Base-by-base conservation (phyloP, 1,140 invertebrate genomes). In the Platyscapa corneri region DNA sequence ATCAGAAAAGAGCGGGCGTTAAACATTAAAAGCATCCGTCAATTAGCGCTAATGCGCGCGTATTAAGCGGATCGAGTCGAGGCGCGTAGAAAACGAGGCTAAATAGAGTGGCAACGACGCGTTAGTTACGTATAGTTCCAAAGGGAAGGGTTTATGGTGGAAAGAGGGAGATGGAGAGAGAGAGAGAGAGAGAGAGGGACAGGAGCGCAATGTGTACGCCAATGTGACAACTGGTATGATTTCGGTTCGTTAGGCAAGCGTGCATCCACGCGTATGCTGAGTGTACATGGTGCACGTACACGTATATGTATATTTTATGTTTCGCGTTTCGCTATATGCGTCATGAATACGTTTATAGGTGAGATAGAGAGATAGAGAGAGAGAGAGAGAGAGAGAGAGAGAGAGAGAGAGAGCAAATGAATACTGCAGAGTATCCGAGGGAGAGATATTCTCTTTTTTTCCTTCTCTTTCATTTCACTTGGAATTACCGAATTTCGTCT, bases 11-110 rank as follows among this genome's bases (percentile, higher is more conserved):
- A 86, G 86, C 87, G 84, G 87, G 87, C 86, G 88, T 89, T 89
- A 90, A 90, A 91, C 90, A 90, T 90, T 90, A 90, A 89, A 90
- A 90, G 88, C 88, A 90, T 90, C 86, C 88, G 87, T 90, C 90
- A 90, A 90, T 90, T 90, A 90, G 88, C 87, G 87, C 79, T 90
- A 90, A 89, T 90, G 88, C 87, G 76, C 81, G 79, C 84, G 87
- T 88, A 89, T 89, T 89, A 89, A 89, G 85, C 86, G 82, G 83
- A 86, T 76, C 84, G 74, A 86, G 84, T 27, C 46, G 77, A 49
- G 46, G 65, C 56, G 53, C 65, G 53, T n/a, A 12, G 67, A 74
- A n/a, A 30, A 49, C 23, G 18, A 14, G 18, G 16, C 30, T 76
- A 64, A 76, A 76, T 37, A 60, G 83, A 79, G 83, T 72, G 76